Base-by-base conservation (phyloP, 2,113 vertebrate species). In the Dermatemys mawii region DNA sequence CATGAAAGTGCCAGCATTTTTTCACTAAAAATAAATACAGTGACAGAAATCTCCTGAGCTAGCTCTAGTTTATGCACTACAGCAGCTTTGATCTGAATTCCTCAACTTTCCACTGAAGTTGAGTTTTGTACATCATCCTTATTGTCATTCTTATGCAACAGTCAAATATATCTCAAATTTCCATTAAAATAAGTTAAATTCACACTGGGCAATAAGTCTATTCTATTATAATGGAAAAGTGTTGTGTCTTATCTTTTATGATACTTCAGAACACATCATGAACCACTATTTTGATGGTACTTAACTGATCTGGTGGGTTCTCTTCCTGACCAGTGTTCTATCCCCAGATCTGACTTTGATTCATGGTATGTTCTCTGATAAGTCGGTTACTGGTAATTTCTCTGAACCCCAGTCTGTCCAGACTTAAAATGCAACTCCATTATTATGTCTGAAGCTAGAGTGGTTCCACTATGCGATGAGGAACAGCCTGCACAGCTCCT, bases 291-390 rank as follows among this genome's bases (percentile, higher is more conserved):
- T 0, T 78, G 29, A 63, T 3, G 55, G 8, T 41, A 84, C 67
- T 81, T 78, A 86, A 90, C 46, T 1, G 6, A 82, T 16, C 1
- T 0, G 0, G 38, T 78, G 24, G 3, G 86, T 3, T 4, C 1
- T 2, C 5, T 17, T 63, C 32, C 41, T 57, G 44, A 51, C 0
- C 1, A 92, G 8, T 48, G 83, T 48, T 63, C 87, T 85, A 79
- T 21, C 6, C 35, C 21, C 60, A 0, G 0, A 75, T 87, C 78
- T 38, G 5, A 48, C 41, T 67, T 82, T 80, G 53, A n/a, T 54
- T 7, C 6, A 80, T 35, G 78, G 21, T 49, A 29, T 38, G 32
- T 57, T 82, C 48, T 87, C 81, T 41, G 73, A 19, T 35, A 54
- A 81, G 24, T 21, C 51, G 73, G 11, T 57, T 80, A 81, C 0